Base-by-base conservation (phyloP, 2,888 invertebrate genomes). In the Enchytraeus crypticus region DNA sequence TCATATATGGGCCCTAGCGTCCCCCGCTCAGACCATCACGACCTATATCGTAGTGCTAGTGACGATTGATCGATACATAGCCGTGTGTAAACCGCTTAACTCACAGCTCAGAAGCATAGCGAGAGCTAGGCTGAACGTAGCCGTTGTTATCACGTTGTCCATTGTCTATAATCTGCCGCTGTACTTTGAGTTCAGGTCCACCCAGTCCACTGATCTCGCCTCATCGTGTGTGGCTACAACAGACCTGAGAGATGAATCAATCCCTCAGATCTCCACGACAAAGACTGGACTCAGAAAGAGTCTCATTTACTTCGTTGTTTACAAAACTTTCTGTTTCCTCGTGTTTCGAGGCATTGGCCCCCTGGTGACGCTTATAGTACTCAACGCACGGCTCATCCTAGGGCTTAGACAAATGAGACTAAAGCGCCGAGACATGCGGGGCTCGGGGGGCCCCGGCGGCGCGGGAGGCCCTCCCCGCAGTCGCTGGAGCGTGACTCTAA, bases 151-250 rank as follows among this genome's bases (percentile, higher is more conserved):
- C 51, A 49, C 66, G 2, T 38, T 65, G 18, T 65, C 66, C 21
- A 47, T 69, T 4, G 11, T 69, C 26, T 69, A 69, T 59, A 69
- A 69, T 62, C 59, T 69, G 14, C 69, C 69, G 3, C 60, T 68
- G 4, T 64, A 65, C 60, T 66, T 69, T 46, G 69, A 69, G 60
- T 54, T 66, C 5, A 18, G 54, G 43, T 55, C 64, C n/a, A 33
- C 30, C 53, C 53, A 32, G 29, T 23, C 21, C 0, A 23, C 29
- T 5, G 32, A 51, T 18, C 53, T 33, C 2, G 26, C 23, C 26
- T 32, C 53, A 33, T 32, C 30, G 32, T 21, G n/a, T 2, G 33
- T 33, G n/a, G 32, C 53, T 21, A n/a, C n/a, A n/a, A n/a, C n/a
- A n/a, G n/a, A n/a, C n/a, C n/a, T n/a, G n/a, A n/a, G n/a, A n/a